These are phyloP conservation scores for Pseudomyrmex pallidus DNA, from an alignment of 1,140 invertebrate species.

Conservation along the genomic window DNA sequence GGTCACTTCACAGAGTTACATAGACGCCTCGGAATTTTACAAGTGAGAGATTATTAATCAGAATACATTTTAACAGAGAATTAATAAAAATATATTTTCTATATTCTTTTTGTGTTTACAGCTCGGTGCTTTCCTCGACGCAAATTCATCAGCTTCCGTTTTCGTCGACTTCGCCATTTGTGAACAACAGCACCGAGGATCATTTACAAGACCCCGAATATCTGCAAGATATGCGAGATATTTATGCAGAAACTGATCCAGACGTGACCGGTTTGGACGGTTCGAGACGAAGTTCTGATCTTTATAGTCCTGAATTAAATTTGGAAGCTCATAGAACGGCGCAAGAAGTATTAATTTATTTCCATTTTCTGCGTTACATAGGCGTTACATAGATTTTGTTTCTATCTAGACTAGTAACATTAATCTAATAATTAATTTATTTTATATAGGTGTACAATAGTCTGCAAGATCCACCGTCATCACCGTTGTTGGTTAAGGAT, in stretches of 20 bases:
- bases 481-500: conserved; percentile 80
- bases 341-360: conserved; percentile 76
- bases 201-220: conserved; percentile 66
- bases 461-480: conserved; percentile 82
- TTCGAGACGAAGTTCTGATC: conserved; percentile 77
- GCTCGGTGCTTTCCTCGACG: conserved; percentile 79
- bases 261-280: conserved; percentile 72
- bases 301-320: conserved; percentile 83
- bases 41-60: conserved; percentile 74
- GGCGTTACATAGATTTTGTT: background rate
- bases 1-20: conserved; percentile 82
- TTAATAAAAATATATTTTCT: background rate
- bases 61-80: background rate
- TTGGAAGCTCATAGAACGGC: conserved; percentile 83
- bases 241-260: conserved; percentile 74
- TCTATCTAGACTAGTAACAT: too few species aligned
- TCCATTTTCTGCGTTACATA: background rate
- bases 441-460: conserved; percentile 81
- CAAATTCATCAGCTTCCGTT: conserved; percentile 78
- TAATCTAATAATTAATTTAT: too few species aligned
- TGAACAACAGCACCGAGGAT: conserved; percentile 64
- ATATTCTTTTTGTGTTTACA: conserved; percentile 56
- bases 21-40: conserved; percentile 83
- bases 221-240: conserved; percentile 68
- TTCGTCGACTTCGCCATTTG: conserved; percentile 63